Evolutionary conservation across 2,113 vertebrate species (phyloP), one percentile per base, ranked within the genome.

Genomic region (Clarias gariepinus): DNA sequence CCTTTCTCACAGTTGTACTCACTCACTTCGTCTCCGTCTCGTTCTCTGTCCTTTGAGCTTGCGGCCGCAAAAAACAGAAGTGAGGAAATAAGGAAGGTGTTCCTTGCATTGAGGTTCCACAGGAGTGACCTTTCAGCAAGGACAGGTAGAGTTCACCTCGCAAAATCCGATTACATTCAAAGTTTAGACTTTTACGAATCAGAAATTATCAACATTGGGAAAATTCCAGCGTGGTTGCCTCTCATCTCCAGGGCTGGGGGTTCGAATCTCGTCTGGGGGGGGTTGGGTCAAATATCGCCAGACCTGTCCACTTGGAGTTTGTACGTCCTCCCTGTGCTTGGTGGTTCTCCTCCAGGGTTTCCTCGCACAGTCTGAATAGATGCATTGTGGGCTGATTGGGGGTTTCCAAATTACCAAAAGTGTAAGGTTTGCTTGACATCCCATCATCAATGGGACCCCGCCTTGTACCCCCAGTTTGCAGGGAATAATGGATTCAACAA

Each of bases 11-110:
- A n/a, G 28, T 55, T 82, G 1, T 9, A 28, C 81, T 85, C 68
- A 76, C 84, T 78, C 55, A 21, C 63, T 64, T 77, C 60, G 30
- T 81, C 33, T 82, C 28, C 60, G 28, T 82, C 80, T 64, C 23
- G 83, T 74, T 79, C 76, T 79, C 21, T 68, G 18, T 87, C 73
- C n/a, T 36, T 21, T 4, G 3, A 30, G 58, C 78, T 12, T 58
- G 78, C 23, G 33, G 60, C 30, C 30, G 77, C 16, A 11, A 5
- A 33, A 58, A 80, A 80, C 30, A 58, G 60, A 55, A 2, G 55
- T 23, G 60, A 12, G 3, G 10, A 80, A 58, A 7, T 18, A 58
- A 60, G 25, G n/a, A 78, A 19, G 77, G 52, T 33, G 77, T 60
- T 36, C 2, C 68, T 30, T 84, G 52, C 30, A 12, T 53, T 60